Percentiles rank a stretch among this genome's conserved stretches.
Conservation (phyloP, 2,113 vertebrate genomes). For the Crotalus tigris region DNA sequence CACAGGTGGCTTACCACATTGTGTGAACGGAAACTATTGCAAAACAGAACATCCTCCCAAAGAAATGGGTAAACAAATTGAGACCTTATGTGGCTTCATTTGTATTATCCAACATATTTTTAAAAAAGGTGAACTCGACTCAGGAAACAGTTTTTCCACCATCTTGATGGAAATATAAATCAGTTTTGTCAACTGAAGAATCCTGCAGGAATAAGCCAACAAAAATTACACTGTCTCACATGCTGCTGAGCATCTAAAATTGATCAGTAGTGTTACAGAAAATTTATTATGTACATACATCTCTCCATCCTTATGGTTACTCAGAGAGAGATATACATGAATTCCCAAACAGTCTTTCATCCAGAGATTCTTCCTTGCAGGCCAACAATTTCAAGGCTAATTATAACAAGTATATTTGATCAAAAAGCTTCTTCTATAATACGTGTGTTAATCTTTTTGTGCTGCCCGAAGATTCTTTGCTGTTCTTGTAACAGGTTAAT, state of each 20-base stretch:
- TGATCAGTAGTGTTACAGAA: background rate
- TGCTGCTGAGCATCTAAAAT: background rate
- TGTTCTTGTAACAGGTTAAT: background rate
- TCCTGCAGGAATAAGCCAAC: background rate
- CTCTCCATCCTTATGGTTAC: background rate
- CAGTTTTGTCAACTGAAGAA: conserved; percentile 3
- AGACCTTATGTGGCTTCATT: background rate
- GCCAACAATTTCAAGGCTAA: background rate
- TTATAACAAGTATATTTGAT: background rate
- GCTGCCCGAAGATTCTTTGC: background rate
- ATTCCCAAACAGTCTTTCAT: background rate
- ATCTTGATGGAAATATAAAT: conserved; percentile 19
- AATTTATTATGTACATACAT: background rate
- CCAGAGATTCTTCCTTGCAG: background rate
- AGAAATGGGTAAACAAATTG: conserved; percentile 28
- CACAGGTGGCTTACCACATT: conserved; percentile 38
- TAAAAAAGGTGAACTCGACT: conserved; percentile 29
- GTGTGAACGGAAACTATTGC: conserved; percentile 31
- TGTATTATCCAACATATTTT: conserved; percentile 56
- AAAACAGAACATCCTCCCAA: conserved; percentile 42
- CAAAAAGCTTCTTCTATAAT: background rate
- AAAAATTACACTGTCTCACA: background rate
- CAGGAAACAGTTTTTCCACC: conserved; percentile 20
- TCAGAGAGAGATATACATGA: background rate
- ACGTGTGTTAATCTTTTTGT: background rate